Evolutionary conservation across 1,140 invertebrate genomes (phyloP), one percentile per base, ranked within the genome.

Genomic region (Hypsibius dujardini): DNA sequence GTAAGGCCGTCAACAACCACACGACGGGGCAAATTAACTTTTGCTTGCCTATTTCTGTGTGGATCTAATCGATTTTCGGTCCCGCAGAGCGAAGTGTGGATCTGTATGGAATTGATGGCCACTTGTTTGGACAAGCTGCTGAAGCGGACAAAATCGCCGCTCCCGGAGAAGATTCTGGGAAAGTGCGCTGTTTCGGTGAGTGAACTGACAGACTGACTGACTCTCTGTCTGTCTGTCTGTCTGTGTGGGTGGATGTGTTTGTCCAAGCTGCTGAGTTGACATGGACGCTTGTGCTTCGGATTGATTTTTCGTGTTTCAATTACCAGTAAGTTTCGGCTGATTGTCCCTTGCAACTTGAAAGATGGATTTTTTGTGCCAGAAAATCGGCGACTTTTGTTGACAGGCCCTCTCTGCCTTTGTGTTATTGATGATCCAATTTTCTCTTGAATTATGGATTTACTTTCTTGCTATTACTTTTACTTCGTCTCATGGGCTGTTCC

Each of bases 21-120:
- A 14, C 14, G 56, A 12, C 28, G 62, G 62, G n/a, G 1, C 15
- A 40, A 46, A 71, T 14, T 70, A 1, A 72, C 71, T 72, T 28
- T 2, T 1, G 42, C 1, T 72, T 28, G 28, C 7, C 50, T 70
- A 47, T 47, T 72, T 2, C 47, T 56, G 7, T 56, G 50, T 56
- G 50, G 50, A 56, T 56, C 7, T 56, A 56, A 56, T 56, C 7
- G 50, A n/a, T n/a, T n/a, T n/a, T n/a, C n/a, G n/a, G n/a, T n/a
- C 73, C 75, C 76, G 59, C 77, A 82, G 79, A 90, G 90, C 15
- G 92, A 96, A 81, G 94, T 97, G 46, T 98, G 94, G 94, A 97
- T 98, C 77, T 98, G 94, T 78, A 98, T 99, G 95, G 95, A 98
- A 81, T 82, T 98, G 67, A 98, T 98, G 95, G 87, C 90, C 3